A percentile compares a stretch with the other conserved stretches of the same genome.
phyloP scores from a whole-genome alignment of 2,113 vertebrate genomes.

The Phalacrocorax pelagicus region DNA sequence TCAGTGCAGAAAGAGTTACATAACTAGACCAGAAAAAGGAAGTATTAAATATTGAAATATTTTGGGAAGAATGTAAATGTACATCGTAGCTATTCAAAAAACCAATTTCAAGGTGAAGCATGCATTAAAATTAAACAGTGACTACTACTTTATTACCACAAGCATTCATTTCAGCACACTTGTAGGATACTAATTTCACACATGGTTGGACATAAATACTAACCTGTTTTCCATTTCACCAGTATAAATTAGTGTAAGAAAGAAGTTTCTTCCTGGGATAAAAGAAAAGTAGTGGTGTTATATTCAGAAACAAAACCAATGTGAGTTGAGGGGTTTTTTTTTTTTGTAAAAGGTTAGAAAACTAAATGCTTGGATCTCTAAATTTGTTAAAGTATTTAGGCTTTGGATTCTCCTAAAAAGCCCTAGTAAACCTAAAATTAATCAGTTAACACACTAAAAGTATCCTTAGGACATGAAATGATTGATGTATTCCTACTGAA shows the following conservation, averaged over 20 bases:
- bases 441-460: neutral
- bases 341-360: neutral
- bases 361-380: neutral
- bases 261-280: constrained; percentile 18
- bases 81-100: constrained; percentile 31
- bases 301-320: neutral
- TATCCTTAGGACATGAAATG: neutral
- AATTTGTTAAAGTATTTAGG: neutral
- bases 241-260: constrained; percentile 29
- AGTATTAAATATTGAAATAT: constrained; percentile 32
- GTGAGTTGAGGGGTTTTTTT: neutral
- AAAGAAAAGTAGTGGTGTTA: neutral
- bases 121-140: constrained; percentile 63
- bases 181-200: constrained; percentile 70
- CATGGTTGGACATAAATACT: constrained; percentile 63
- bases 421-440: neutral
- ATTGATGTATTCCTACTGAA: neutral
- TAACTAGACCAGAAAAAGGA: neutral
- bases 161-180: constrained; percentile 50
- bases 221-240: constrained; percentile 59
- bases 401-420: neutral
- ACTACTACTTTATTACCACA: constrained; percentile 58
- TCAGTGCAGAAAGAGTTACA: constrained; percentile 14
- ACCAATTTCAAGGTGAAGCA: constrained; percentile 54
- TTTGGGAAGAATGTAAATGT: constrained; percentile 25